Conservation (phyloP, 2,888 invertebrate species). For the Heliconius charithonia region DNA sequence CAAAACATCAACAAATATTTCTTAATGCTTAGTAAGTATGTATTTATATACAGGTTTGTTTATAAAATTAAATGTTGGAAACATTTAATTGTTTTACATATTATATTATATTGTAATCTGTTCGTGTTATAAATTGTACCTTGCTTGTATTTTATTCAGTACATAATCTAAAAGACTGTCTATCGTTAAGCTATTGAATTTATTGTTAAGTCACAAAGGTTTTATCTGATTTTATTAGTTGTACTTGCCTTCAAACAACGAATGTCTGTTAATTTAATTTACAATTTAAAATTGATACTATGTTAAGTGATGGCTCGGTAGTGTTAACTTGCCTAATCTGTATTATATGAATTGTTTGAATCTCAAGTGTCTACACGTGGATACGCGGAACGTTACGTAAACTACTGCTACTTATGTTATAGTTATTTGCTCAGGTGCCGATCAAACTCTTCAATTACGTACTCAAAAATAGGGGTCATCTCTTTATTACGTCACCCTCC, state of each 20-base stretch:
- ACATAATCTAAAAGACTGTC: constrained; percentile 81
- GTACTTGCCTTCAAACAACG: constrained; percentile 73
- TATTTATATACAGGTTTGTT: constrained; percentile 33
- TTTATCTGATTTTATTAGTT: constrained; percentile 73
- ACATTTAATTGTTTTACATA: constrained; percentile 35
- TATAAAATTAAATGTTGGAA: constrained; percentile 42
- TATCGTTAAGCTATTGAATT: constrained; percentile 79
- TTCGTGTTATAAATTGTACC: constrained; percentile 54
- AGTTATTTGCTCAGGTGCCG: constrained; percentile 49
- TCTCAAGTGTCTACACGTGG: constrained; percentile 37
- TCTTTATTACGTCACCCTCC: not conserved
- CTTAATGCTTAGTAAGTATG: constrained; percentile 26
- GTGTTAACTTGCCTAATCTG: constrained; percentile 33
- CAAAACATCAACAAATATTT: constrained; percentile 31
- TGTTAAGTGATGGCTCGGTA: constrained; percentile 41
- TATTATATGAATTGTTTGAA: constrained; percentile 35
- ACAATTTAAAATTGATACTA: constrained; percentile 37
- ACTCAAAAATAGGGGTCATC: constrained; percentile 44
- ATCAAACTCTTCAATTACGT: constrained; percentile 49
- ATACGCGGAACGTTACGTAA: constrained; percentile 5
- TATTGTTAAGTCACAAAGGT: constrained; percentile 82
- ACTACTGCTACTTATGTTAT: constrained; percentile 32
- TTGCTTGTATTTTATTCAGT: constrained; percentile 61
- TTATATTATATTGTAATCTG: constrained; percentile 40
- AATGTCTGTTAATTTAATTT: constrained; percentile 68